These are phyloP conservation scores for Trochalopteron elliotii DNA, from an alignment of 2,113 vertebrate species.

Conservation along the genomic window DNA sequence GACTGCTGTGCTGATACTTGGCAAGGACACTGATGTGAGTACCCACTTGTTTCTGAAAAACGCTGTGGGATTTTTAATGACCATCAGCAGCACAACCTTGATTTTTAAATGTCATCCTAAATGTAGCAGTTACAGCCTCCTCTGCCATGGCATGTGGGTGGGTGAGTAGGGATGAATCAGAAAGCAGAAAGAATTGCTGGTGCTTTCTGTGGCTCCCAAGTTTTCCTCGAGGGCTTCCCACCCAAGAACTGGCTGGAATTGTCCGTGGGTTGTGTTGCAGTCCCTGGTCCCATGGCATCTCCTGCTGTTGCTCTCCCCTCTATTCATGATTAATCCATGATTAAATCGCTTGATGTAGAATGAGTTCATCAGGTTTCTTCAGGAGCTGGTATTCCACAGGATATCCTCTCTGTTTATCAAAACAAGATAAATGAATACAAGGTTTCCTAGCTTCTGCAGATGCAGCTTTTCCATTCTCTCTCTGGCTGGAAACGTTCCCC, in stretches of 20 bases:
- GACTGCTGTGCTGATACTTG: constrained; percentile 33
- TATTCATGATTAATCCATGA: background rate
- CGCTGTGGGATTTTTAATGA: constrained; percentile 50
- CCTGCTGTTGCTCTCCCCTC: background rate
- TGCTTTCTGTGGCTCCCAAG: constrained; percentile 14
- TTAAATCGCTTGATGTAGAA: background rate
- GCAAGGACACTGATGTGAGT: background rate
- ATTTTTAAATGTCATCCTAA: constrained; percentile 64
- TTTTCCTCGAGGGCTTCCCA: constrained; percentile 41
- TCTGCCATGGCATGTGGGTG: background rate
- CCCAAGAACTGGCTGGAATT: background rate
- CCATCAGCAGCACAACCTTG: constrained; percentile 47
- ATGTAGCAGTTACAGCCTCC: constrained; percentile 45
- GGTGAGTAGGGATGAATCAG: constrained; percentile 46
- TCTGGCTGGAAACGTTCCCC: background rate
- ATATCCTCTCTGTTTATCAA: background rate
- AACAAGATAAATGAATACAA: background rate
- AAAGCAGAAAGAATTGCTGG: constrained; percentile 35
- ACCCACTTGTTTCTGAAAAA: constrained; percentile 33
- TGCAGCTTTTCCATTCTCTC: background rate
- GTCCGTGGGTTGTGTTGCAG: background rate
- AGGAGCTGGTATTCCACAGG: background rate
- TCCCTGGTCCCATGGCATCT: background rate
- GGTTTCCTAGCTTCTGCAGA: background rate
- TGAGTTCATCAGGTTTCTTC: background rate